Base-by-base conservation (phyloP, 2,888 invertebrate species). In the Scrobipalpa atriplicella region DNA sequence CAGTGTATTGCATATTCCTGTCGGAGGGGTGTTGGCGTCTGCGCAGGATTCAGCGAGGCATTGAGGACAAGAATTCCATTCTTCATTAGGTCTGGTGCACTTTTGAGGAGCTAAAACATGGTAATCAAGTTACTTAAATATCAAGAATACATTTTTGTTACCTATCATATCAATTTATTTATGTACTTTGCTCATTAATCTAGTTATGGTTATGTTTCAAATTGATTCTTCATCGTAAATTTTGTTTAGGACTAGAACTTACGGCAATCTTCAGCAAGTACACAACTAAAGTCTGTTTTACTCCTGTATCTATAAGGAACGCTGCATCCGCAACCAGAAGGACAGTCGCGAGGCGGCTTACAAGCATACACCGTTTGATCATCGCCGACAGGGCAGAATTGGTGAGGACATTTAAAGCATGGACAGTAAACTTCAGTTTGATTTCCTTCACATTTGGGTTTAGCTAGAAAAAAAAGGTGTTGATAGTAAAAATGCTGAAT, bases 21-120 rank as follows among this genome's bases (percentile, higher is more conserved):
- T 39, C 19, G 2, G 72, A 60, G 72, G 73, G 0, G 73, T 65
- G 39, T 77, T 64, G 0, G 75, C 67, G 61, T 81, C 79, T 2
- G 73, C 70, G 63, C 86, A 85, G 52, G 71, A 70, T 62, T 83
- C 84, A 8, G 71, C 70, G 0, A 71, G 67, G 58, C 83, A 85
- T 7, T 72, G 71, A 0, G 84, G 81, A 47, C 85, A 85, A 0
- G 74, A 2, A 41, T 68, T 54, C 78, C 77, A 86, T 41, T 62
- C 43, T 73, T 86, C 85, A 39, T 81, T 67, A 1, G 68, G 76
- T 66, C 82, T 75, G 11, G 81, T 83, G 47, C 85, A 84, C 0
- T 75, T 67, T 0, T 82, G 74, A 6, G 72, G 75, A 64, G 78
- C 85, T 85, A 62, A 13, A 70, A 69, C 16, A 62, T 13, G 7